phyloP scores from a whole-genome alignment of 2,888 invertebrate genomes.

The Thymelicus sylvestris region DNA sequence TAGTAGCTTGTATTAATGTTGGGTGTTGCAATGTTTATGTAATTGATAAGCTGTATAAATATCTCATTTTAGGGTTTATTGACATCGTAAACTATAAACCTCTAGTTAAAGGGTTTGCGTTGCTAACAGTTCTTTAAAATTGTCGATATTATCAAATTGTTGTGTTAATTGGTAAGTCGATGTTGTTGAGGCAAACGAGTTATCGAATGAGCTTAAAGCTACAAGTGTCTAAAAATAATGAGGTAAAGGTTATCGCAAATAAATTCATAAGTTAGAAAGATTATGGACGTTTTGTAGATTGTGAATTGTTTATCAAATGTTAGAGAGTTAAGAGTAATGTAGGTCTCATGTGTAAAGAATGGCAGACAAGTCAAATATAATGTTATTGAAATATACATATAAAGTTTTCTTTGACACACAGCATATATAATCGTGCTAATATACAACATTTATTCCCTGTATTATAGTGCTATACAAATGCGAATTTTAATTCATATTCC shows the following conservation, averaged over 20 bases:
- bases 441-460: too few species aligned
- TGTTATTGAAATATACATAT: too few species aligned
- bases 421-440: too few species aligned
- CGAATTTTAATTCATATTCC: too few species aligned
- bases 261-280: conserved; percentile 3
- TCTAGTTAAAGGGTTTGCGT: not conserved
- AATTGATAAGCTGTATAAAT: not conserved
- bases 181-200: not conserved
- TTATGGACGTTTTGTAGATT: conserved; percentile 10
- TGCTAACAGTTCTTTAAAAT: not conserved
- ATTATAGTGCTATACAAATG: too few species aligned
- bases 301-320: conserved; percentile 4
- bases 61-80: not conserved
- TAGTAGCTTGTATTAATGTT: conserved; percentile 1
- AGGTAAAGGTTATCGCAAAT: not conserved
- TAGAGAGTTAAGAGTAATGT: not conserved
- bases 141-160: conserved; percentile 13
- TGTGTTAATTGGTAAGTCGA: not conserved
- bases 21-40: conserved; percentile 2
- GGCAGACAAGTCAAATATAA: too few species aligned
- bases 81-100: not conserved
- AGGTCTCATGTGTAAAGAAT: too few species aligned
- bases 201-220: conserved; percentile 15
- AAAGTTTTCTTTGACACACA: too few species aligned
- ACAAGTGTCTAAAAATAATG: not conserved